Conservation (phyloP, 1,140 invertebrate species). For the Drosophila tristis region DNA sequence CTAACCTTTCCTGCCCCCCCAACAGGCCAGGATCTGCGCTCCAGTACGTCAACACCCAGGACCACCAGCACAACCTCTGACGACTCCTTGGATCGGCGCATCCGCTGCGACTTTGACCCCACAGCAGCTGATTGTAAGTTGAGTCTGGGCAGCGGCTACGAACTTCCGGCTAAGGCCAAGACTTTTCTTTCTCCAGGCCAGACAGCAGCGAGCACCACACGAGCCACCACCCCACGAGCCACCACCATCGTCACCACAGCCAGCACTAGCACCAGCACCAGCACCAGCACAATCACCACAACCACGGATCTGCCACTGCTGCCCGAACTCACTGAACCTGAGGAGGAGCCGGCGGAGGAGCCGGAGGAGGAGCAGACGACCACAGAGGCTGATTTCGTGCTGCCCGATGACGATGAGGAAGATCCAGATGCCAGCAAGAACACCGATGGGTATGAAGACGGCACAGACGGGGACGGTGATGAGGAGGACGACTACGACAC, state of each 20-base stretch:
- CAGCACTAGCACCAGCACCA: neutral
- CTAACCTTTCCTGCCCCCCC: no score
- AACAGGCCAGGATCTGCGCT: no score
- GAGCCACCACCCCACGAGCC: slow-evolving; percentile 17
- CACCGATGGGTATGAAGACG: neutral
- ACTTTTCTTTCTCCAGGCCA: neutral
- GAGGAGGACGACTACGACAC: neutral
- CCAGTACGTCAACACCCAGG: neutral
- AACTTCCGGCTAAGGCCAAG: neutral
- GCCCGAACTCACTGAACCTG: neutral
- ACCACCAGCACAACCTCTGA: slow-evolving; percentile 10
- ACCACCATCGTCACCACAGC: slow-evolving; percentile 10
- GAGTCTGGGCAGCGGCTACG: neutral
- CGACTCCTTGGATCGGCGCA: slow-evolving; percentile 28
- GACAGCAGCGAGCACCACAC: neutral
- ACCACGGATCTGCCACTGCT: slow-evolving; percentile 26
- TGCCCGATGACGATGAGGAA: neutral
- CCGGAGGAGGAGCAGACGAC: neutral
- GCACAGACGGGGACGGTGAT: neutral
- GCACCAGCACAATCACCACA: slow-evolving; percentile 23
- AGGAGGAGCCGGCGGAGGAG: neutral
- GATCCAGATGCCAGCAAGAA: neutral
- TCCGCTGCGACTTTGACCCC: slow-evolving; percentile 55
- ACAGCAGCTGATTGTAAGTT: slow-evolving; percentile 51
- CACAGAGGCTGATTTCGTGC: neutral